These are phyloP conservation scores for Drosophila cardini DNA, from an alignment of 1,140 invertebrate genomes.

Conservation along the genomic window DNA sequence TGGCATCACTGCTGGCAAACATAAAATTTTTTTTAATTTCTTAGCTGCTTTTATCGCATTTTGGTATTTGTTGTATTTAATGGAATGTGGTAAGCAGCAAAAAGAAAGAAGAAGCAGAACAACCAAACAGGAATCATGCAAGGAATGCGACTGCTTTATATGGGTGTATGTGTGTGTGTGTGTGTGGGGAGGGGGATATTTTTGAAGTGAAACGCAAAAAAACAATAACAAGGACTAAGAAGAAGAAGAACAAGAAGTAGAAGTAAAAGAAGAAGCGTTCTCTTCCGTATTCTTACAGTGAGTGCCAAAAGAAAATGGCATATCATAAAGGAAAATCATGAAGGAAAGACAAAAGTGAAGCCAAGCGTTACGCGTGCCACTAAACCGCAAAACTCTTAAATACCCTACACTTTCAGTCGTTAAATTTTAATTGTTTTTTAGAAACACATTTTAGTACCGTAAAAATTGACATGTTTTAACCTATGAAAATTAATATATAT, in stretches of 20 bases:
- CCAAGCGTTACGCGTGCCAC: constrained; percentile 7
- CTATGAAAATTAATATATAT: too few species aligned
- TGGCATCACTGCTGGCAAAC: too few species aligned
- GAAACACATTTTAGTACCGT: neutral
- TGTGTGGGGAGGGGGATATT: constrained; percentile 5
- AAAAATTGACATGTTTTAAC: neutral
- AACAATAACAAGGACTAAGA: constrained; percentile 49
- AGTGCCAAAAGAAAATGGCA: constrained; percentile 31
- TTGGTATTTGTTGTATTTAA: constrained; percentile 68
- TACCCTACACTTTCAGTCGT: neutral
- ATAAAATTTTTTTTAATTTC: constrained; percentile 67
- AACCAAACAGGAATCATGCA: constrained; percentile 50
- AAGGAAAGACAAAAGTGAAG: constrained; percentile 16
- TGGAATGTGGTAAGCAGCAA: constrained; percentile 57
- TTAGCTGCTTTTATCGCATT: constrained; percentile 64
- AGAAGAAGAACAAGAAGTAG: constrained; percentile 26
- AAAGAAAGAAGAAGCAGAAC: constrained; percentile 19
- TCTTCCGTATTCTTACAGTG: constrained; percentile 34
- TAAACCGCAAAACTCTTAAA: neutral
- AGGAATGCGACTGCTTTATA: constrained; percentile 50
- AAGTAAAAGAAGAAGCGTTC: constrained; percentile 29
- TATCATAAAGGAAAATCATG: neutral
- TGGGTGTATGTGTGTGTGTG: neutral
- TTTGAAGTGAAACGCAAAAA: constrained; percentile 34
- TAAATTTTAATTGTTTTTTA: neutral